A percentile compares a stretch with the other conserved stretches of the same genome.
These are phyloP conservation scores for Tamandua tetradactyla DNA, from an alignment of 2,797 vertebrate species.

Conservation along the genomic window DNA sequence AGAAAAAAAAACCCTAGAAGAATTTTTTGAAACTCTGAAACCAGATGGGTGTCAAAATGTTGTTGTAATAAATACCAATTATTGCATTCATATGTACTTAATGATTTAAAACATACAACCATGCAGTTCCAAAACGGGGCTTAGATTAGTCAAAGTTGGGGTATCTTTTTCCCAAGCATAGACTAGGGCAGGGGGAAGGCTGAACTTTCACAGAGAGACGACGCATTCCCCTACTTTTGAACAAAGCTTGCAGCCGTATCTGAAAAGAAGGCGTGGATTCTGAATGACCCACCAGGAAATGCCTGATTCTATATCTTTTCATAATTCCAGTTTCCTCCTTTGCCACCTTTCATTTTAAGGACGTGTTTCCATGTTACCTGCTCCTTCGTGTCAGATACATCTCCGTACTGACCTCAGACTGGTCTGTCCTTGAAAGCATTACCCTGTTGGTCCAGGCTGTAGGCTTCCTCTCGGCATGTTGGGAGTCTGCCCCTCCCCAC, in stretches of 20 bases:
- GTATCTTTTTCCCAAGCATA: constrained; percentile 78
- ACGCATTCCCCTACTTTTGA: constrained; percentile 43
- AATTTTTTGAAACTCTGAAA: constrained; percentile 84
- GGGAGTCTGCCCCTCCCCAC: constrained; percentile 82
- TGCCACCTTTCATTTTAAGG: constrained; percentile 85
- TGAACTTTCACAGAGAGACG: constrained; percentile 48
- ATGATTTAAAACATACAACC: constrained; percentile 85
- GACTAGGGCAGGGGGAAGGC: constrained; percentile 70
- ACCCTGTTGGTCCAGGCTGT: constrained; percentile 79
- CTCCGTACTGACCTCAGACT: constrained; percentile 81
- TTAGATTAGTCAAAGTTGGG: constrained; percentile 82
- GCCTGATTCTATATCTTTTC: constrained; percentile 93
- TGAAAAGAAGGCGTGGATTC: constrained; percentile 64
- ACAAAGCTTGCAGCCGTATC: background rate
- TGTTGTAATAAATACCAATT: constrained; percentile 87
- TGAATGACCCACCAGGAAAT: constrained; percentile 80
- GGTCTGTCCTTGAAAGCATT: constrained; percentile 82
- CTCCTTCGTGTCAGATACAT: constrained; percentile 85
- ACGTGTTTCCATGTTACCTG: constrained; percentile 84
- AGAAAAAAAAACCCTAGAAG: constrained; percentile 81
- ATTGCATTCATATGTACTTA: constrained; percentile 83
- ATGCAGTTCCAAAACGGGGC: constrained; percentile 84
- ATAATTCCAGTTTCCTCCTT: constrained; percentile 82
- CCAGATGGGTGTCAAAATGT: constrained; percentile 85
- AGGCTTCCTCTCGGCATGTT: constrained; percentile 86